Percentiles rank a stretch among this genome's conserved stretches.
Conservation (phyloP, 2,797 vertebrate genomes). For the Brotula barbata region DNA sequence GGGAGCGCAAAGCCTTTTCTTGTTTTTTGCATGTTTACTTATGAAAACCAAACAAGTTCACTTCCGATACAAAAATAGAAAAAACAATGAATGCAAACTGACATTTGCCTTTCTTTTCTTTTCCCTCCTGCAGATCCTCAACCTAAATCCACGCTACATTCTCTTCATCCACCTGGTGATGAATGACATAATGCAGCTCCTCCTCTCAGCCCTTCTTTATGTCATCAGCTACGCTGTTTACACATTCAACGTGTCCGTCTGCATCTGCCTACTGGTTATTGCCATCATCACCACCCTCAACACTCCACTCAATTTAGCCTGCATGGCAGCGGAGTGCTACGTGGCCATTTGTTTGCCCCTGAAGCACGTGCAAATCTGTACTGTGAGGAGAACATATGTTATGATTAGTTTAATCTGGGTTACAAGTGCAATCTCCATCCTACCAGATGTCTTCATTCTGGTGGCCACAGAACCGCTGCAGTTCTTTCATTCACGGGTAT, state of each 20-base stretch:
- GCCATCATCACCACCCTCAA: slow-evolving; percentile 63
- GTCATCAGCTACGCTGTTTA: slow-evolving; percentile 65
- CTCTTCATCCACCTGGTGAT: slow-evolving; percentile 77
- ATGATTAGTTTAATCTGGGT: slow-evolving; percentile 72
- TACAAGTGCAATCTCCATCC: slow-evolving; percentile 51
- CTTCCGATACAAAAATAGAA: too few species aligned
- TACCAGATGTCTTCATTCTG: slow-evolving; percentile 68
- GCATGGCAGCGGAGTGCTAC: slow-evolving; percentile 78
- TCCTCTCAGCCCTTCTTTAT: slow-evolving; percentile 50
- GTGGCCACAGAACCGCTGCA: slow-evolving; percentile 49
- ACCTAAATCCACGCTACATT: slow-evolving; percentile 75
- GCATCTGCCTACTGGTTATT: slow-evolving; percentile 60
- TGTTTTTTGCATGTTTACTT: too few species aligned
- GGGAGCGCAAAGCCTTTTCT: too few species aligned
- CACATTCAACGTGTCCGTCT: slow-evolving; percentile 64
- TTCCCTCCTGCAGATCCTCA: slow-evolving; percentile 50
- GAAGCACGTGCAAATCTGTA: slow-evolving; percentile 72
- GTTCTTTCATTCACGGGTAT: slow-evolving; percentile 54
- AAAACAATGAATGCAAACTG: too few species aligned
- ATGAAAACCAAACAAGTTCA: too few species aligned
- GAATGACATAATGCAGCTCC: slow-evolving; percentile 78
- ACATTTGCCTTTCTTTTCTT: too few species aligned
- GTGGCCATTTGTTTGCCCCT: slow-evolving; percentile 76
- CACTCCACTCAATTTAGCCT: slow-evolving; percentile 78
- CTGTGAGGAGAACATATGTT: slow-evolving; percentile 68